Conservation (phyloP, 2,888 invertebrate genomes). For the Aphodius sticticus region DNA sequence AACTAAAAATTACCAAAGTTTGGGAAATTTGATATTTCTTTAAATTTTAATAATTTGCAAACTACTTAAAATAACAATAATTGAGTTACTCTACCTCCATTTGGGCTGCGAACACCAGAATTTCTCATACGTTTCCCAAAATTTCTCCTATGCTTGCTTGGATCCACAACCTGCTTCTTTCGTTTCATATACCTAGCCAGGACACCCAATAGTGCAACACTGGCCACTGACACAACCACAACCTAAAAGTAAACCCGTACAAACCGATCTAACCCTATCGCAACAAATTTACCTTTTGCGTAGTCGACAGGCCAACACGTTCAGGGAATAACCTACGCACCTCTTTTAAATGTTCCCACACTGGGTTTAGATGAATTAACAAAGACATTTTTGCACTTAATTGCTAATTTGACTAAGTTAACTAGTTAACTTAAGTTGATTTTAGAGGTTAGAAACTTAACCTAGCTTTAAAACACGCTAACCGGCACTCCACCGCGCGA, state of each 20-base stretch:
- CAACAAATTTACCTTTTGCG: conserved; percentile 69
- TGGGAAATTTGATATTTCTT: neutral
- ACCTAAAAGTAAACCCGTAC: conserved; percentile 65
- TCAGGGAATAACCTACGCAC: conserved; percentile 61
- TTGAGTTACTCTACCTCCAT: conserved; percentile 60
- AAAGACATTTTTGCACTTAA: conserved; percentile 53
- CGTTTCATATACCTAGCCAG: conserved; percentile 82
- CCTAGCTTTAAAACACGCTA: neutral
- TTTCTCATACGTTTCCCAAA: conserved; percentile 65
- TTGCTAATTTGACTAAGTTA: neutral
- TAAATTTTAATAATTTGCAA: conserved; percentile 8
- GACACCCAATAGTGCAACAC: conserved; percentile 83
- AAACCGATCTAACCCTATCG: conserved; percentile 18
- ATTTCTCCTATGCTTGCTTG: conserved; percentile 66
- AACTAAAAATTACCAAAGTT: neutral
- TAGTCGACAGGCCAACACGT: conserved; percentile 66
- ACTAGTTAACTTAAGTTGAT: neutral
- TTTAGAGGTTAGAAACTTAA: conserved; percentile 19
- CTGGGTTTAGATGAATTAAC: conserved; percentile 65
- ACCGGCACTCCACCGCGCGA: conserved; percentile 4
- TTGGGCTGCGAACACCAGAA: conserved; percentile 73
- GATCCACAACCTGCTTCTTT: conserved; percentile 70
- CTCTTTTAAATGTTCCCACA: conserved; percentile 65
- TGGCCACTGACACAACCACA: conserved; percentile 76
- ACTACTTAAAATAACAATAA: neutral